These are phyloP conservation scores for Drosophila atripex DNA, from an alignment of 2,888 invertebrate species.

Conservation along the genomic window DNA sequence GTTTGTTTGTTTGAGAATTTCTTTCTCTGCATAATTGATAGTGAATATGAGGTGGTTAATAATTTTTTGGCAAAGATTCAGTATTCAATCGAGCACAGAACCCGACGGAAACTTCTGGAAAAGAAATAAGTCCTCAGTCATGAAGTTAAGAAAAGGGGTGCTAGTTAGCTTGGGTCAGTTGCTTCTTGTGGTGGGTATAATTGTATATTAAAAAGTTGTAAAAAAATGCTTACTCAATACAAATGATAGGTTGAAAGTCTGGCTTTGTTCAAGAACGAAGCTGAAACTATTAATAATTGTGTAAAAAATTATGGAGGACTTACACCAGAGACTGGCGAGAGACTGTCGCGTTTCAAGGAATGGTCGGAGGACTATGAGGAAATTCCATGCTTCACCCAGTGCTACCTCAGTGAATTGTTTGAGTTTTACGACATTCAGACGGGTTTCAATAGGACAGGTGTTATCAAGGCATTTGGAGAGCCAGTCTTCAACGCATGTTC, in stretches of 20 bases:
- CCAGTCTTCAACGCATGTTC: conserved; percentile 72
- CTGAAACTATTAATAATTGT: conserved; percentile 61
- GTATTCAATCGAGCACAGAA: conserved; percentile 60
- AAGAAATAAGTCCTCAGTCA: conserved; percentile 7
- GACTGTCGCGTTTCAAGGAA: conserved; percentile 70
- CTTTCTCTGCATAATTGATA: conserved; percentile 9
- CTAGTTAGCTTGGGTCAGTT: conserved; percentile 34
- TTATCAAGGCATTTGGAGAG: conserved; percentile 65
- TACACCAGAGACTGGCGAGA: conserved; percentile 55
- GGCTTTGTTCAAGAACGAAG: conserved; percentile 53
- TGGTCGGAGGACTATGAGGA: conserved; percentile 78
- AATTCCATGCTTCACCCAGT: conserved; percentile 79
- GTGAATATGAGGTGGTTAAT: conserved; percentile 13
- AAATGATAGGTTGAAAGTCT: conserved; percentile 29
- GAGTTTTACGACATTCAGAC: conserved; percentile 64
- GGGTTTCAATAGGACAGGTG: conserved; percentile 66
- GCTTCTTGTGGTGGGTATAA: conserved; percentile 47
- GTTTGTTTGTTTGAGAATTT: not conserved
- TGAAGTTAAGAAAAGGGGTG: conserved; percentile 30
- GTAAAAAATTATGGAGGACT: conserved; percentile 71
- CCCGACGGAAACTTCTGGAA: conserved; percentile 32
- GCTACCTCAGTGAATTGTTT: conserved; percentile 75
- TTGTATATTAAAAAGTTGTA: not conserved
- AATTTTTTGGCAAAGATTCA: conserved; percentile 54
- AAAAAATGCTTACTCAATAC: not conserved